A percentile compares a stretch with the other conserved stretches of the same genome.
phyloP scores from a whole-genome alignment of 2,797 vertebrate species.

The Sparidentex hasta region DNA sequence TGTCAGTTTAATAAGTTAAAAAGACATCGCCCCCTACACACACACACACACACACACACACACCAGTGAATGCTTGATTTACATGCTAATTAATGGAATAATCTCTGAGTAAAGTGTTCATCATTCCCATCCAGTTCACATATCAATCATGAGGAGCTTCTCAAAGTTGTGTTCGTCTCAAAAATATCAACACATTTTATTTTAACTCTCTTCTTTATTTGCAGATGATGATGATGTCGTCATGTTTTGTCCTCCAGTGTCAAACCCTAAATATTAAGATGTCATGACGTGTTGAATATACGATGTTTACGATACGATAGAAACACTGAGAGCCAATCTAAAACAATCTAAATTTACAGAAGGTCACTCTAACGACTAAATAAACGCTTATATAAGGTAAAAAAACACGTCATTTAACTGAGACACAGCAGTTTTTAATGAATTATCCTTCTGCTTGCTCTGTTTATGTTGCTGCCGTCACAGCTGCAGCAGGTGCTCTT shows the following conservation, averaged over 20 bases:
- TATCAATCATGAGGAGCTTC: not conserved
- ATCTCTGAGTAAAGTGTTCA: not conserved
- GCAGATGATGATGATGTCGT: not conserved
- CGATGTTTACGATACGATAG: too few species aligned
- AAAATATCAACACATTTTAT: not conserved
- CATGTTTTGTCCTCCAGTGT: not conserved
- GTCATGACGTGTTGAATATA: too few species aligned
- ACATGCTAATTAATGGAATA: constrained; percentile 35
- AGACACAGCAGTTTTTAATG: too few species aligned
- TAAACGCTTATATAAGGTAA: too few species aligned
- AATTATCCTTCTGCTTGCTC: too few species aligned
- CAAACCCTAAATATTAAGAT: too few species aligned
- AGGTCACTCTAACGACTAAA: too few species aligned
- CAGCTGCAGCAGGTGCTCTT: too few species aligned
- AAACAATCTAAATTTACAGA: too few species aligned
- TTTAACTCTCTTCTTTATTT: not conserved
- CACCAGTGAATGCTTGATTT: not conserved
- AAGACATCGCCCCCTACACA: not conserved
- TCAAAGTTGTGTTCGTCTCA: not conserved
- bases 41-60: not conserved
- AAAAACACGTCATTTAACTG: too few species aligned
- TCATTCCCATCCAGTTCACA: constrained; percentile 13
- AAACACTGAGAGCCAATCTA: too few species aligned
- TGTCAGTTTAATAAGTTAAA: constrained; percentile 43
- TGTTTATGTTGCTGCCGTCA: too few species aligned